Evolutionary conservation across 2,113 vertebrate genomes (phyloP).

Genomic region (Myotis brandtii): DNA sequence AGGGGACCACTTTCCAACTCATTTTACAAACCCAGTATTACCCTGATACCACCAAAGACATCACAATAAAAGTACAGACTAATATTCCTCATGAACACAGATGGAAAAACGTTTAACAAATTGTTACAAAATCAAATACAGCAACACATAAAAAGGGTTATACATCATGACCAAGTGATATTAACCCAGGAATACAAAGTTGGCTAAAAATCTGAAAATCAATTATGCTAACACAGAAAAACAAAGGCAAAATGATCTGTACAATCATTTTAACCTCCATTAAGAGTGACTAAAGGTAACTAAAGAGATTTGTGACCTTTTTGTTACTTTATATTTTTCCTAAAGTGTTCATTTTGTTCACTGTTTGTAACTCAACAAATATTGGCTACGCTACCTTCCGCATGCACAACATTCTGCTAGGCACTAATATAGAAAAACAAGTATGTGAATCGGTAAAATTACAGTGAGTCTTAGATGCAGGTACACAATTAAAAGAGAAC

Average conservation of each 20-base stretch:
- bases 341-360: background rate
- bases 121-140: constrained; percentile 18
- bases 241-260: background rate
- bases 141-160: background rate
- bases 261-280: background rate
- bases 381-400: background rate
- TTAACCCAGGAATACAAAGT: background rate
- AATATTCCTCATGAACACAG: background rate
- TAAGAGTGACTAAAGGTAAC: background rate
- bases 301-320: background rate
- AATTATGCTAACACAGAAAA: constrained; percentile 4
- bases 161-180: background rate
- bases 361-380: background rate
- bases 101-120: background rate
- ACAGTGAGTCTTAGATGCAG: background rate
- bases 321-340: constrained; percentile 6
- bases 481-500: background rate
- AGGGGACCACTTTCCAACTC: background rate
- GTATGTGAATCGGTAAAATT: background rate
- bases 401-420: background rate
- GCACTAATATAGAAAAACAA: background rate
- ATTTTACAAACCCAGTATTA: background rate
- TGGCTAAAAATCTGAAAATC: background rate
- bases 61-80: background rate
- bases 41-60: background rate